Conservation (phyloP, 2,888 invertebrate genomes). For the Lobophora halterata region DNA sequence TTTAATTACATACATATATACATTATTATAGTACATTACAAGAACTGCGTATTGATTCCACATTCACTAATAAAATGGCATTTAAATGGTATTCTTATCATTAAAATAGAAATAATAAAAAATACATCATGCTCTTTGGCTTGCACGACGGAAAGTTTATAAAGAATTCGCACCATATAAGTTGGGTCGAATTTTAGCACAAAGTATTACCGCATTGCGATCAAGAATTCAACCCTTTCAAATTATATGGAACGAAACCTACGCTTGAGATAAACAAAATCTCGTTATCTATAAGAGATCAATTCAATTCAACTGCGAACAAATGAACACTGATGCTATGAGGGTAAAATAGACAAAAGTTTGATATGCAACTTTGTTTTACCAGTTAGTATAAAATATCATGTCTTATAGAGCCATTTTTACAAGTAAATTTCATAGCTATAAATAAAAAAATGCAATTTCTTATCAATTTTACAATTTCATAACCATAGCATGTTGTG, state of each 20-base stretch:
- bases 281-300: constrained; percentile 72
- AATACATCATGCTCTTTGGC: constrained; percentile 81
- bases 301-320: constrained; percentile 69
- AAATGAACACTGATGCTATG: constrained; percentile 38
- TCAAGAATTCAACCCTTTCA: no score
- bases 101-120: constrained; percentile 72
- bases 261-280: constrained; percentile 61
- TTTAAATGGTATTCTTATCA: constrained; percentile 73
- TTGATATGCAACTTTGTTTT: constrained; percentile 68
- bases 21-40: constrained; percentile 75
- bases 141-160: constrained; percentile 77
- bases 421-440: constrained; percentile 29
- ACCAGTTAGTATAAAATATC: constrained; percentile 42
- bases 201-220: no score
- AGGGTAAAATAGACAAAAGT: constrained; percentile 39
- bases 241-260: no score
- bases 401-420: constrained; percentile 55
- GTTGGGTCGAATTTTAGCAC: no score
- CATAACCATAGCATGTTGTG: constrained; percentile 49
- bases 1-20: constrained; percentile 77
- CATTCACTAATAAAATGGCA: constrained; percentile 77
- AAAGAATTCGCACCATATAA: no score
- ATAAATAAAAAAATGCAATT: constrained; percentile 35
- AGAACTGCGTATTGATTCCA: constrained; percentile 69
- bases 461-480: constrained; percentile 45